Conservation (phyloP, 2,888 invertebrate species). For the Alsophila aescularia region DNA sequence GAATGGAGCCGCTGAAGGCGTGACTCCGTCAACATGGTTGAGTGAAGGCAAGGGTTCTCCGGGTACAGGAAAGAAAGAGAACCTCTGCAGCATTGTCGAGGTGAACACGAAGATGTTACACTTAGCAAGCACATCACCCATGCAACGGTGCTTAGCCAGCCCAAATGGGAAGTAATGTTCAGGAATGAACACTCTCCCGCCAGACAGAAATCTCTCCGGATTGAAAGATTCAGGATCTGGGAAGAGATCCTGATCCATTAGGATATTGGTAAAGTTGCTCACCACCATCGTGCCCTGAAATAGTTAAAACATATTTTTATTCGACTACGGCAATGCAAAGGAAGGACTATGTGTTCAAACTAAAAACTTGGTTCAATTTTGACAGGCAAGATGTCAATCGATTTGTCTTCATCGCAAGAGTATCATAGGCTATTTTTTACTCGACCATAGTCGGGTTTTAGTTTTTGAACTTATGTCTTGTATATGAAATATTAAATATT, state of each 20-base stretch:
- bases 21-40: conserved; percentile 90
- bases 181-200: conserved; percentile 86
- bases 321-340: too few relatives aligned
- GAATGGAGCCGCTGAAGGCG: conserved; percentile 90
- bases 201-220: conserved; percentile 89
- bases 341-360: too few relatives aligned
- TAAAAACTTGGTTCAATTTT: too few relatives aligned
- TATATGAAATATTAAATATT: too few relatives aligned
- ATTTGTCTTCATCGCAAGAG: too few relatives aligned
- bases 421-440: too few relatives aligned
- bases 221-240: conserved; percentile 88
- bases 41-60: conserved; percentile 86
- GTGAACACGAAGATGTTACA: conserved; percentile 92
- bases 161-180: conserved; percentile 92
- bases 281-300: conserved; percentile 91
- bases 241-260: conserved; percentile 88
- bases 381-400: too few relatives aligned
- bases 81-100: conserved; percentile 89
- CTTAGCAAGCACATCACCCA: conserved; percentile 90
- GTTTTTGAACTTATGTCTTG: too few relatives aligned
- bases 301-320: not conserved
- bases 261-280: conserved; percentile 88
- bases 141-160: conserved; percentile 90
- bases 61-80: conserved; percentile 86
- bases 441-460: too few relatives aligned